phyloP scores from a whole-genome alignment of 2,797 vertebrate genomes.

The Gallinago stenura region DNA sequence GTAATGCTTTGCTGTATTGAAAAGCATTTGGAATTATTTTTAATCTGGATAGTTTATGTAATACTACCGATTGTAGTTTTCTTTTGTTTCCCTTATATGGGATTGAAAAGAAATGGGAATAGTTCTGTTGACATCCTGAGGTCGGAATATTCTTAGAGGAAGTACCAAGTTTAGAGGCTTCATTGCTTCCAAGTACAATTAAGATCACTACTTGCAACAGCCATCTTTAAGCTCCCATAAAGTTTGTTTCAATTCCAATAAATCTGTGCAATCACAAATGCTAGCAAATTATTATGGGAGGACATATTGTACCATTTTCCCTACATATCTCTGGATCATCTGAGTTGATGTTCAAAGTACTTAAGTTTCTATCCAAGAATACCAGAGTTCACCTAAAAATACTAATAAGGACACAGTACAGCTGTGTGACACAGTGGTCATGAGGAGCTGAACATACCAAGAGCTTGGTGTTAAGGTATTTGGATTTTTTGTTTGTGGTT shows the following conservation, averaged over 20 bases:
- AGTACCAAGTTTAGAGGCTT: not conserved
- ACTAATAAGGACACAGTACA: not conserved
- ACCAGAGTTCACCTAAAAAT: not conserved
- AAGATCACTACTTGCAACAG: not conserved
- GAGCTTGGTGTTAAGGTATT: not conserved
- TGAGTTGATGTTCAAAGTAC: not conserved
- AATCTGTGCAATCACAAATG: not conserved
- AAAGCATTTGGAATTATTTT: not conserved
- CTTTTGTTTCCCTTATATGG: slow-evolving; percentile 30
- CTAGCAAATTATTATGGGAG: not conserved
- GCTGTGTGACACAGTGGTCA: not conserved
- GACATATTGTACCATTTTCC: not conserved
- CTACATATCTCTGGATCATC: not conserved
- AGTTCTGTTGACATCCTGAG: not conserved
- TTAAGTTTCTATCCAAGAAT: not conserved
- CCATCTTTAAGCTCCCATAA: not conserved
- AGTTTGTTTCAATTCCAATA: not conserved
- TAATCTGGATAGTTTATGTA: not conserved
- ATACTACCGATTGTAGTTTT: not conserved
- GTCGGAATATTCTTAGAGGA: not conserved
- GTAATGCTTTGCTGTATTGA: not conserved
- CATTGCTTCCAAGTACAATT: not conserved
- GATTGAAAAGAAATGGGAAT: not conserved
- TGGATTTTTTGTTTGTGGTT: not conserved
- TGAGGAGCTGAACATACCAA: not conserved